phyloP scores from a whole-genome alignment of 1,140 invertebrate genomes.

The Ostrea denselamellosa region DNA sequence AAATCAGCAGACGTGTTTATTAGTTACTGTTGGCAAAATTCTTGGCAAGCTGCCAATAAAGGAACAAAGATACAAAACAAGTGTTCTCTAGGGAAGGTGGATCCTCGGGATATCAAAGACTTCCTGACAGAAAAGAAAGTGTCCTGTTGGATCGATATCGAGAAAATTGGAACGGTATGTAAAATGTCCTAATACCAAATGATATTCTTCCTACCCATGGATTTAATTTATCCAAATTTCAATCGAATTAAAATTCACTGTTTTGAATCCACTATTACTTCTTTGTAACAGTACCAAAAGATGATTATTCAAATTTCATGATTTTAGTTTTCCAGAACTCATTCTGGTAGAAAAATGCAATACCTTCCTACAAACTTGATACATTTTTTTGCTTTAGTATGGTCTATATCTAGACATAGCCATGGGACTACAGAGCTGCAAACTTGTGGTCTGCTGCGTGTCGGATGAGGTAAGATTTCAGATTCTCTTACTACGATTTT shows the following conservation, averaged over 20 bases:
- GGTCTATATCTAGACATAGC: slow-evolving; percentile 77
- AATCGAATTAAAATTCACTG: too few relatives aligned
- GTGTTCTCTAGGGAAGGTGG: slow-evolving; percentile 64
- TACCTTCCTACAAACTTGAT: too few relatives aligned
- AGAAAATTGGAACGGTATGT: slow-evolving; percentile 71
- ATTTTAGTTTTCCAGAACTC: too few relatives aligned
- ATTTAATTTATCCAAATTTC: too few relatives aligned
- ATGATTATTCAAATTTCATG: too few relatives aligned
- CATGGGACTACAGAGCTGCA: slow-evolving; percentile 73
- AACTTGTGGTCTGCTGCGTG: slow-evolving; percentile 76
- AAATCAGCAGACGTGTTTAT: slow-evolving; percentile 71
- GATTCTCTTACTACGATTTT: too few relatives aligned
- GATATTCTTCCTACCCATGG: too few relatives aligned
- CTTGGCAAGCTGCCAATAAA: slow-evolving; percentile 68
- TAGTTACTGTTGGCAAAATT: slow-evolving; percentile 78
- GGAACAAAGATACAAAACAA: slow-evolving; percentile 58
- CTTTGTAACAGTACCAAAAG: too few relatives aligned
- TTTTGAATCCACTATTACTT: too few relatives aligned
- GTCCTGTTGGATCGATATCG: slow-evolving; percentile 75
- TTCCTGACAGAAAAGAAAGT: slow-evolving; percentile 71
- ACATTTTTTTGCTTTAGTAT: slow-evolving; percentile 58
- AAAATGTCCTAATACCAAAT: too few relatives aligned
- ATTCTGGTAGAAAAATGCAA: too few relatives aligned
- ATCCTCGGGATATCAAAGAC: slow-evolving; percentile 73
- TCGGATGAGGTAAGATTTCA: slow-evolving; percentile 77